Conservation (phyloP, 2,888 invertebrate genomes). For the Anorthoa munda region DNA sequence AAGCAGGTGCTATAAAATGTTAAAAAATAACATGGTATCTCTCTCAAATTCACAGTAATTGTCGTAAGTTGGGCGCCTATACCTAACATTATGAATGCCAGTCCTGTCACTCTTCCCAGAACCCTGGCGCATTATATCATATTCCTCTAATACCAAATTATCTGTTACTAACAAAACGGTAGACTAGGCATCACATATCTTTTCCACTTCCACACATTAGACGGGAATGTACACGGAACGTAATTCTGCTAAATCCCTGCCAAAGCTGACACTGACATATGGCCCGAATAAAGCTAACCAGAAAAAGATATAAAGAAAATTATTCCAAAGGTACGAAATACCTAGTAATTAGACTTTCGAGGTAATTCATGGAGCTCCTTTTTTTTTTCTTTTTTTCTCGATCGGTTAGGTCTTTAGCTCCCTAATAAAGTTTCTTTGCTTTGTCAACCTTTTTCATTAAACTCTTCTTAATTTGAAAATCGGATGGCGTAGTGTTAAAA, state of each 20-base stretch:
- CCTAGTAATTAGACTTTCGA: conserved; percentile 29
- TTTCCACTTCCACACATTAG: conserved; percentile 31
- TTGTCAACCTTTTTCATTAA: conserved; percentile 35
- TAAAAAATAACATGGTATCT: no score
- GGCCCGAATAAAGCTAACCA: conserved; percentile 37
- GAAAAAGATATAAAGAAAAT: conserved; percentile 40
- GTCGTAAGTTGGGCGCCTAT: not conserved
- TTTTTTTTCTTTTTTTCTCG: conserved; percentile 11
- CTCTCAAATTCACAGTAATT: not conserved
- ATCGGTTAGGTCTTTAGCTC: not conserved
- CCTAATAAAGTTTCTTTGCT: conserved; percentile 8
- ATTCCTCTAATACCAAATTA: conserved; percentile 7
- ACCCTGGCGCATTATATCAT: not conserved
- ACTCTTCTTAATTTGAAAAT: conserved; percentile 45
- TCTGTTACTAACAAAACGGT: conserved; percentile 24
- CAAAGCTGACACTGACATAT: conserved; percentile 51
- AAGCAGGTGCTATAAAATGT: no score
- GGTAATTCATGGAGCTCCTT: not conserved
- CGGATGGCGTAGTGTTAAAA: conserved; percentile 20
- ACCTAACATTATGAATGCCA: not conserved
- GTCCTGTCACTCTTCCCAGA: not conserved
- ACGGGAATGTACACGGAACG: conserved; percentile 37
- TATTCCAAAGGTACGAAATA: conserved; percentile 20
- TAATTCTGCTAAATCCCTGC: conserved; percentile 55
- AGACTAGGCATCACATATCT: conserved; percentile 32